These are phyloP conservation scores for Pheosia gnoma DNA, from an alignment of 2,888 invertebrate genomes.

Conservation along the genomic window DNA sequence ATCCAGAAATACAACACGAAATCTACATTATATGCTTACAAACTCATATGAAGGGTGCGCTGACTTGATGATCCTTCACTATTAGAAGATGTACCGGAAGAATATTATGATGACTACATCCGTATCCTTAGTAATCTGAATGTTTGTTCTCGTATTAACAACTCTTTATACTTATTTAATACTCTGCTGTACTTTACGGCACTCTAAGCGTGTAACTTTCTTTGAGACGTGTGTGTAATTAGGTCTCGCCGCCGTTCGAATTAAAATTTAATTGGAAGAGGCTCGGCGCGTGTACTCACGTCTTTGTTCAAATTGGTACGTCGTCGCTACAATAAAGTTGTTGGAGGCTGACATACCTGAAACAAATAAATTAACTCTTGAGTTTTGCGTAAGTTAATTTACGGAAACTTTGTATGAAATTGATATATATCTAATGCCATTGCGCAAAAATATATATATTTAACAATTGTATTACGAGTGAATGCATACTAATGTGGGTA, in stretches of 20 bases:
- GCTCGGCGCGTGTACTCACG: slow-evolving; percentile 22
- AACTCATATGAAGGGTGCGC: too few relatives aligned
- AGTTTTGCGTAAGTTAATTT: slow-evolving; percentile 13
- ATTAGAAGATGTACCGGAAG: too few relatives aligned
- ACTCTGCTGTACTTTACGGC: not conserved
- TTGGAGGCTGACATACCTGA: slow-evolving; percentile 23
- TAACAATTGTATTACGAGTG: too few relatives aligned
- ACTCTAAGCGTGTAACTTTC: slow-evolving; percentile 8
- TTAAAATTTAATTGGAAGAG: slow-evolving; percentile 24
- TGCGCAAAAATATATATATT: too few relatives aligned
- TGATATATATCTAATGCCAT: too few relatives aligned
- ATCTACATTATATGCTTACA: too few relatives aligned
- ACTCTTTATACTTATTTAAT: not conserved
- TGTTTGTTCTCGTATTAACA: not conserved
- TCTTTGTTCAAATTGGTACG: slow-evolving; percentile 14
- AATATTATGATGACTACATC: too few relatives aligned
- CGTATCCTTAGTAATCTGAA: too few relatives aligned
- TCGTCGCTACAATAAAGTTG: slow-evolving; percentile 1
- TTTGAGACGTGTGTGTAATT: slow-evolving; percentile 19
- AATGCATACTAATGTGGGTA: too few relatives aligned
- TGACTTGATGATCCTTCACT: too few relatives aligned
- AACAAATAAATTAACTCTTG: slow-evolving; percentile 29
- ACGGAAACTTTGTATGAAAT: not conserved
- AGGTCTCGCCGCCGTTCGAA: slow-evolving; percentile 9
- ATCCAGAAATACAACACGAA: too few relatives aligned